A percentile compares a stretch with the other conserved stretches of the same genome.
Evolutionary conservation across 2,113 vertebrate genomes (phyloP).

Genomic region (Epinephelus fuscoguttatus): DNA sequence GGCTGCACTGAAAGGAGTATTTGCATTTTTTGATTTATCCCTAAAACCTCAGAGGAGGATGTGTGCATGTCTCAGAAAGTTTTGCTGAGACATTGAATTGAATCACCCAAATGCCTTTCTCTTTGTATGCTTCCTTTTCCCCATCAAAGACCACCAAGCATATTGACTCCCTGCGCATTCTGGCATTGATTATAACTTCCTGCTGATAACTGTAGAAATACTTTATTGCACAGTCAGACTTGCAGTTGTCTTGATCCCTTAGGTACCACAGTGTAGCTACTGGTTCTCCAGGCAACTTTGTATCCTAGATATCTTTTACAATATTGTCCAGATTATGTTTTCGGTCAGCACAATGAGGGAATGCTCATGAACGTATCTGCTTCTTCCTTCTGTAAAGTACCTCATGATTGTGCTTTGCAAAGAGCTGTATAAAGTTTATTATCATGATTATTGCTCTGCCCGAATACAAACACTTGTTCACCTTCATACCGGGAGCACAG

Average conservation of each 20-base stretch:
- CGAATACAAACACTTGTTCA: neutral
- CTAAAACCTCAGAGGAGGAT: slow-evolving; percentile 5
- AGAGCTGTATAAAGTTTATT: neutral
- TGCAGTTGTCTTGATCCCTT: neutral
- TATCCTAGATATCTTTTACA: neutral
- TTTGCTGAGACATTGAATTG: neutral
- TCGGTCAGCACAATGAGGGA: no score
- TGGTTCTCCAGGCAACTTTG: no score
- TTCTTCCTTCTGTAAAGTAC: neutral
- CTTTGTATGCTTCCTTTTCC: neutral
- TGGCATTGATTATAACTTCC: neutral
- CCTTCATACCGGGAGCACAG: neutral
- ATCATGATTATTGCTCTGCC: neutral
- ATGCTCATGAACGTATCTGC: no score
- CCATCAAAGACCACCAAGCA: neutral
- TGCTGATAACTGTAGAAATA: neutral
- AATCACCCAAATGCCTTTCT: neutral
- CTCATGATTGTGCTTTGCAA: neutral
- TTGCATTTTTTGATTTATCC: slow-evolving; percentile 24
- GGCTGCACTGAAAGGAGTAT: neutral
- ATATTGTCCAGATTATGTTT: no score
- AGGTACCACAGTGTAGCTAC: neutral
- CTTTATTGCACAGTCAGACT: neutral
- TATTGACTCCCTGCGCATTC: neutral
- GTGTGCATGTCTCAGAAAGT: neutral